Percentiles rank a stretch among this genome's conserved stretches.
phyloP scores from a whole-genome alignment of 2,797 vertebrate species.

The Sibirionetta formosa region DNA sequence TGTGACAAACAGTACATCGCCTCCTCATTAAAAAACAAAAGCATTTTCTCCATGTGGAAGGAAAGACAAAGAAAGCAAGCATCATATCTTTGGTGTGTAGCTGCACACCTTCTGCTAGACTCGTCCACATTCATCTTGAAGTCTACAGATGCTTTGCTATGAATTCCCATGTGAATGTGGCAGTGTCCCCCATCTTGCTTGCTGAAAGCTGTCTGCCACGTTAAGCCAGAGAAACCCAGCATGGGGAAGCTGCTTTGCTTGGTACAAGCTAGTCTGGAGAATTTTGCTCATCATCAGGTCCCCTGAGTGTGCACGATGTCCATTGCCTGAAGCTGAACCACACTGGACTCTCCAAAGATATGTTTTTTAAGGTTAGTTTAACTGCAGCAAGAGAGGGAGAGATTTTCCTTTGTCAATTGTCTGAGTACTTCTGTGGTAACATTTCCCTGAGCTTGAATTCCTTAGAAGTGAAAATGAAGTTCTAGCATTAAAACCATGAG shows the following conservation, averaged over 20 bases:
- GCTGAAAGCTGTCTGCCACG: neutral
- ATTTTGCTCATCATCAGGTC: neutral
- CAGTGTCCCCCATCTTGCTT: neutral
- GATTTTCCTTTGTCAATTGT: conserved; percentile 34
- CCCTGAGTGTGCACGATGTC: neutral
- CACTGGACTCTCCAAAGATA: conserved; percentile 10
- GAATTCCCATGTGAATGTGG: neutral
- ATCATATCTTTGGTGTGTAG: neutral
- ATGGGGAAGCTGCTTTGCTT: neutral
- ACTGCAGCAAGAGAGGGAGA: neutral
- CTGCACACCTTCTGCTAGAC: neutral
- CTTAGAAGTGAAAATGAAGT: conserved; percentile 80
- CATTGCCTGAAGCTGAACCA: conserved; percentile 24
- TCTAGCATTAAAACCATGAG: conserved; percentile 80
- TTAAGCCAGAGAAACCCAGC: neutral
- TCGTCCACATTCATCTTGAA: neutral
- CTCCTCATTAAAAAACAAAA: neutral
- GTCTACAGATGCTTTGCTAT: neutral
- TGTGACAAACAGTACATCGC: neutral
- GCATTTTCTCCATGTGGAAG: neutral
- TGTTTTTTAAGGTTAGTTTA: conserved; percentile 16
- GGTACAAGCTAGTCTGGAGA: neutral
- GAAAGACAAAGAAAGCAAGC: neutral
- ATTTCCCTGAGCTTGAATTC: conserved; percentile 72
- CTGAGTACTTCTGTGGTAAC: conserved; percentile 70